These are phyloP conservation scores for Gavia stellata DNA, from an alignment of 2,113 vertebrate species.

Conservation along the genomic window DNA sequence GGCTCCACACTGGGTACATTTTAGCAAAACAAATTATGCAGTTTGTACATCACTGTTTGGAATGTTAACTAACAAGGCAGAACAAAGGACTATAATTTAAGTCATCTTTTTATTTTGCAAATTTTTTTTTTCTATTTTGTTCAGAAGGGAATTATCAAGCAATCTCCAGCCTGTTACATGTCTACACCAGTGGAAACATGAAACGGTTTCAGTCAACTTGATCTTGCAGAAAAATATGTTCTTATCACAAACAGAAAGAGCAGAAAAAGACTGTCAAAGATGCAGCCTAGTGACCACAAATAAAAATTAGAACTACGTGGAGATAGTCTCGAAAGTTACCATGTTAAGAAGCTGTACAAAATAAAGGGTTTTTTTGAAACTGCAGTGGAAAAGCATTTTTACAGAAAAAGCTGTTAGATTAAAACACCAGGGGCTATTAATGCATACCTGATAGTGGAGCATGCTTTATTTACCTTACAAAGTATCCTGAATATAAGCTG, in stretches of 20 bases:
- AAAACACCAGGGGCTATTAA: not conserved
- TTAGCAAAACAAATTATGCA: slow-evolving; percentile 12
- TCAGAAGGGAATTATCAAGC: not conserved
- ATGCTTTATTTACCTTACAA: not conserved
- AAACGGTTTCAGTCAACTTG: not conserved
- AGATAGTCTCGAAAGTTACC: not conserved
- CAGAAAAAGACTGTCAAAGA: not conserved
- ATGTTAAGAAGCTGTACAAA: not conserved
- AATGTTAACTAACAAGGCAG: slow-evolving; percentile 33
- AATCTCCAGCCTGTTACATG: not conserved
- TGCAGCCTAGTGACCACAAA: not conserved
- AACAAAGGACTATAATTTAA: not conserved
- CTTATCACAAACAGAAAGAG: not conserved
- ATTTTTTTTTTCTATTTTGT: not conserved
- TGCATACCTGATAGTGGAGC: not conserved
- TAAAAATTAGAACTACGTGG: not conserved
- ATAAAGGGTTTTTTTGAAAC: not conserved
- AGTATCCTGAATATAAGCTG: not conserved
- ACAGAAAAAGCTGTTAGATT: not conserved
- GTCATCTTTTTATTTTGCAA: not conserved
- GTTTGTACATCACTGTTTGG: not conserved
- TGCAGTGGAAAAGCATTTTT: not conserved
- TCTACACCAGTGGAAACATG: not conserved
- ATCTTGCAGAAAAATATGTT: not conserved
- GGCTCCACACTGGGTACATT: not conserved